phyloP scores from a whole-genome alignment of 2,888 invertebrate species.

The Synergus itoensis region DNA sequence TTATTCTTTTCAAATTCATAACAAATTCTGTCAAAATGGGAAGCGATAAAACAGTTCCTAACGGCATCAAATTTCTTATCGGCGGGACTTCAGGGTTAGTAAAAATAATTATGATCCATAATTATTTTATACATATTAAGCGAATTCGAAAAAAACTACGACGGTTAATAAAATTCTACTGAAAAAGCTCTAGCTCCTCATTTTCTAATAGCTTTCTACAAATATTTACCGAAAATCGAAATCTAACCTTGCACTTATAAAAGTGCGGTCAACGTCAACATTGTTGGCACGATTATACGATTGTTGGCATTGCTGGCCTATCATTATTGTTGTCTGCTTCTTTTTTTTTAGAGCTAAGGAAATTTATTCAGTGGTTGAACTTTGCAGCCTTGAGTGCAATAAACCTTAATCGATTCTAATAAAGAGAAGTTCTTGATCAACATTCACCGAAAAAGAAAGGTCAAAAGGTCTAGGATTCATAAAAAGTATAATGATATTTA shows the following conservation, averaged over 20 bases:
- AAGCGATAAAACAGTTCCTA: constrained; percentile 70
- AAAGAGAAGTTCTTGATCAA: neutral
- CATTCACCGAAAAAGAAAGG: neutral
- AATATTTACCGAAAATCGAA: neutral
- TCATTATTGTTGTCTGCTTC: neutral
- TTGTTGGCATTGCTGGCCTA: neutral
- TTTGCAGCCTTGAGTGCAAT: neutral
- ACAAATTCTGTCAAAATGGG: constrained; percentile 60
- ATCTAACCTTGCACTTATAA: neutral
- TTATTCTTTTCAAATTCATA: neutral
- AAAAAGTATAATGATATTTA: neutral
- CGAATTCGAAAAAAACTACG: neutral
- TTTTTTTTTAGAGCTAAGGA: neutral
- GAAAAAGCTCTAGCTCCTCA: neutral
- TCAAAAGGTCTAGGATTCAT: neutral
- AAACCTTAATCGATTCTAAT: neutral
- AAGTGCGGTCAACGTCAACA: neutral
- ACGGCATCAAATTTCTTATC: constrained; percentile 71
- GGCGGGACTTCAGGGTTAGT: constrained; percentile 74
- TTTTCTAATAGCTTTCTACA: neutral
- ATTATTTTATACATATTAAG: neutral
- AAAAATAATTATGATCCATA: constrained; percentile 19
- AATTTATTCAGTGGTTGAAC: constrained; percentile 10
- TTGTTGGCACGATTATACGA: neutral
- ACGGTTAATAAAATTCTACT: neutral